Evolutionary conservation across 2,113 vertebrate genomes (phyloP).

Genomic region (Brienomyrus longianalis): DNA sequence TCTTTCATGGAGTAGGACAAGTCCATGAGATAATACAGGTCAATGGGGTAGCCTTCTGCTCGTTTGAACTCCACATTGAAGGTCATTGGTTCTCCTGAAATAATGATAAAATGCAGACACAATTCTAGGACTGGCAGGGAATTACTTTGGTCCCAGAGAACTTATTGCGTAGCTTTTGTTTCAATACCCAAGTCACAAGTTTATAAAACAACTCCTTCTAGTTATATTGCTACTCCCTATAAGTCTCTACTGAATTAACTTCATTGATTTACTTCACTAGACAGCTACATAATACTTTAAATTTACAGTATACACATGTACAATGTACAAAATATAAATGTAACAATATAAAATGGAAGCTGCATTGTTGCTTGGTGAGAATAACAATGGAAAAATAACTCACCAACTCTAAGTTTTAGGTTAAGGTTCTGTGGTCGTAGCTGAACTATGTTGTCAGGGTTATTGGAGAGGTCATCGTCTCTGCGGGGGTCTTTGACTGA

Average conservation of each 20-base stretch:
- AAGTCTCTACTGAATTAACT: not conserved
- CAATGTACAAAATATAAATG: not conserved
- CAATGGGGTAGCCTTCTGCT: slow-evolving; percentile 66
- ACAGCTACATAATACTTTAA: not conserved
- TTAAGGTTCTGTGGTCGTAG: slow-evolving; percentile 59
- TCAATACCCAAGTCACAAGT: not conserved
- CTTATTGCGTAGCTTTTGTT: not conserved
- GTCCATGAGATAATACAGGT: slow-evolving; percentile 76
- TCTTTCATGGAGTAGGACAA: slow-evolving; percentile 74
- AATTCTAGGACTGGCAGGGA: not conserved
- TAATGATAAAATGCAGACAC: not conserved
- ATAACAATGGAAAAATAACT: slow-evolving; percentile 20
- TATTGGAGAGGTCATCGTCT: slow-evolving; percentile 43
- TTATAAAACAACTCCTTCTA: not conserved
- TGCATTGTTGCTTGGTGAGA: not conserved
- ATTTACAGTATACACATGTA: not conserved
- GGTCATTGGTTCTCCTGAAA: slow-evolving; percentile 53
- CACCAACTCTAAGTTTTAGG: slow-evolving; percentile 54
- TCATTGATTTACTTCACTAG: not conserved
- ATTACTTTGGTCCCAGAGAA: not conserved
- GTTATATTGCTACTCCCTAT: not conserved
- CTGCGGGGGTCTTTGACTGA: slow-evolving; percentile 35
- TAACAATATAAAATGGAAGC: not conserved
- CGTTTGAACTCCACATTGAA: slow-evolving; percentile 59
- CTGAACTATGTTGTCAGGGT: slow-evolving; percentile 42